Base-by-base conservation (phyloP, 2,113 vertebrate genomes). In the Tyrannus savana region DNA sequence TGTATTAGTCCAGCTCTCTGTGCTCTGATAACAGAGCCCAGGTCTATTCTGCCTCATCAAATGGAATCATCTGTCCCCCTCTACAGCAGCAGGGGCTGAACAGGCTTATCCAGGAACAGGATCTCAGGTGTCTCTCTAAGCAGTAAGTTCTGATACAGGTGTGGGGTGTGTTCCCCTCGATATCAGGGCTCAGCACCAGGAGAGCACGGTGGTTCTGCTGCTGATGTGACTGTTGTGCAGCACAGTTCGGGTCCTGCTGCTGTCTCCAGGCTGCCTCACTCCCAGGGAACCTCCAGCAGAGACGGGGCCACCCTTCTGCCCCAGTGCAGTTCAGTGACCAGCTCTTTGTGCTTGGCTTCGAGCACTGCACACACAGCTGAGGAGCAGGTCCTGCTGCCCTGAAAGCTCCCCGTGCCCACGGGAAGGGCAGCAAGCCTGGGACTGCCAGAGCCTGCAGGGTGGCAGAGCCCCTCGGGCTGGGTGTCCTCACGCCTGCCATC, bases 181-280 rank as follows among this genome's bases (percentile, higher is more conserved):
- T 2, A 12, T 3, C 19, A 28, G 27, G 53, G n/a, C 10, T 41
- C 30, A 7, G 6, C 90, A 68, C 30, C 24, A 71, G 89, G 60
- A 11, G 47, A 59, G 17, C 3, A 5, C 12, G 3, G 60, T 37
- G 19, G 2, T 7, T 41, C 12, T 15, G 47, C 42, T 31, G 68
- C 5, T 44, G 50, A 4, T 1, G 10, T 3, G 17, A 49, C 14
- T 1, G 10, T 3, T 49, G 30, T 2, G 14, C 55, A 30, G 52
- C 41, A 7, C 0, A 0, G 19, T 25, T n/a, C 0, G 0, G 30
- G 37, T 12, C n/a, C 82, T 39, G 4, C 59, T 0, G 39, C 22
- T 27, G 30, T 9, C 39, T 7, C 81, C 7, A 21, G 25, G 24
- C 10, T 31, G 74, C 46, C 10, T 12, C 58, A 3, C 9, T 39